Conservation (phyloP, 2,888 invertebrate genomes). For the Sepioteuthis lessoniana region DNA sequence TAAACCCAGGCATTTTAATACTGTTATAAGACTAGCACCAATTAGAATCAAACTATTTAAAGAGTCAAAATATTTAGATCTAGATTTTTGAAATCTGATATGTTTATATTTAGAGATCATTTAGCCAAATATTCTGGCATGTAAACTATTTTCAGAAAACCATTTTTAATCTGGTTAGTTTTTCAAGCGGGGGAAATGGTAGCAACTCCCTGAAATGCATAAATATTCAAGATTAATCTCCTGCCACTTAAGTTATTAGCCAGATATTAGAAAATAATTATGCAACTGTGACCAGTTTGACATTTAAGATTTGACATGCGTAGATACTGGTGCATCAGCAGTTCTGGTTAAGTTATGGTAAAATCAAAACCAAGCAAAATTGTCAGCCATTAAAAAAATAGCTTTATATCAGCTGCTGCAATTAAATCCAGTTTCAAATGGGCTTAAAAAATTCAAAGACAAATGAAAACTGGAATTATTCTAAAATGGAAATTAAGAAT, state of each 20-base stretch:
- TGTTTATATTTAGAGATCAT: slow-evolving; percentile 33
- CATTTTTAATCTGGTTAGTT: no score
- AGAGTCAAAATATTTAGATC: not conserved
- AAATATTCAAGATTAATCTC: not conserved
- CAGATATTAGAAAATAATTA: not conserved
- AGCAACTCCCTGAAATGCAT: not conserved
- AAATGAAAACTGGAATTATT: not conserved
- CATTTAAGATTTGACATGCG: not conserved
- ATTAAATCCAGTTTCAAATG: not conserved
- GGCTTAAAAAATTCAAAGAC: not conserved
- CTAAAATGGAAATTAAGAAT: not conserved
- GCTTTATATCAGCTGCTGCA: not conserved
- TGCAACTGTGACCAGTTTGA: slow-evolving; percentile 7
- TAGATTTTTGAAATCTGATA: not conserved
- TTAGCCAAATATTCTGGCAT: not conserved
- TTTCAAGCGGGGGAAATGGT: not conserved
- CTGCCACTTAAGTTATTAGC: not conserved
- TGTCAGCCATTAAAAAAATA: not conserved
- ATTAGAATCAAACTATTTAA: not conserved
- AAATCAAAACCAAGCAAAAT: not conserved
- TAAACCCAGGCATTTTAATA: not conserved
- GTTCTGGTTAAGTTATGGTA: not conserved
- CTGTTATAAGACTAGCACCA: not conserved
- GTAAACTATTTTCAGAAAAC: not conserved
- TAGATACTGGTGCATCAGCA: not conserved